Percentiles rank a stretch among this genome's conserved stretches.
Evolutionary conservation across 2,113 vertebrate species (phyloP).

Genomic region (Trogon surrucura): DNA sequence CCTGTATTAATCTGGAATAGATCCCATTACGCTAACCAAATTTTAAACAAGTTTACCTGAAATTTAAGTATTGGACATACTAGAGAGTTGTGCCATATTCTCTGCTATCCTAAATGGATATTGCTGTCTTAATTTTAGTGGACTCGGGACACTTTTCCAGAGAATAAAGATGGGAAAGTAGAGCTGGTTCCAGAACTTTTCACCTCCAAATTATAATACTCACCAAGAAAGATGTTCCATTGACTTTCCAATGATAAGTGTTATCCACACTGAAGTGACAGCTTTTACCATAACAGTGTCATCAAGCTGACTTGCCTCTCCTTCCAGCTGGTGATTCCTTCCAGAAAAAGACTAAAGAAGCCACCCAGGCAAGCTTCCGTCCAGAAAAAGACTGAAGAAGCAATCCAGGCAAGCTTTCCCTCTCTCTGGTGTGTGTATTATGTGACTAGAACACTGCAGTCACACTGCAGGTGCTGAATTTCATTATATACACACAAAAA

Average conservation of each 20-base stretch:
- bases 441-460: neutral
- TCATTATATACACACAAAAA: neutral
- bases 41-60: neutral
- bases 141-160: neutral
- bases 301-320: neutral
- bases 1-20: neutral
- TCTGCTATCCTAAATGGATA: neutral
- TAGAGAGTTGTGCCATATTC: neutral
- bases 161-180: neutral
- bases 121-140: neutral
- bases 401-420: neutral
- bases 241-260: neutral
- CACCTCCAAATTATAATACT: neutral
- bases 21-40: neutral
- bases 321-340: neutral
- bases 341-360: neutral
- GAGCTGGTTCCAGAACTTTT: neutral
- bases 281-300: neutral
- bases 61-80: neutral
- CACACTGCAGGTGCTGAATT: neutral
- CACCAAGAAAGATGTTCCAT: neutral
- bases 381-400: neutral
- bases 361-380: neutral
- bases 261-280: neutral
- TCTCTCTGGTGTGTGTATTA: accelerated